Evolutionary conservation across 2,113 vertebrate species (phyloP).

Genomic region (Pterocles burchelli): DNA sequence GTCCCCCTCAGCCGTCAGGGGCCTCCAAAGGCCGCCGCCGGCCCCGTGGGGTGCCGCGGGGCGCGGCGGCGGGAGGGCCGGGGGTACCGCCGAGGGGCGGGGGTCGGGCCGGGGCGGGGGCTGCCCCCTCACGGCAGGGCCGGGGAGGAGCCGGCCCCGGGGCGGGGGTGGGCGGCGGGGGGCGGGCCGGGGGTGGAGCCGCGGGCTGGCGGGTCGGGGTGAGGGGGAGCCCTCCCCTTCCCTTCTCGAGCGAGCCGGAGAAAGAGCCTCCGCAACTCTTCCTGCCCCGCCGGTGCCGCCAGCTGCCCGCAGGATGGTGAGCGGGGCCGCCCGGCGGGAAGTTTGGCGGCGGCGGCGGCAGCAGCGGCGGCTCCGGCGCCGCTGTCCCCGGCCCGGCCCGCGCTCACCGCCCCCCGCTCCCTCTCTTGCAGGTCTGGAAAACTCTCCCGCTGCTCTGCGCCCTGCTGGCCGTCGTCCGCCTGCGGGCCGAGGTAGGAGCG

Average conservation of each 20-base stretch:
- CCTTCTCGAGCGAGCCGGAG: slow-evolving; percentile 23
- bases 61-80: too few species aligned
- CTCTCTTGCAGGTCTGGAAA: slow-evolving; percentile 70
- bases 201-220: slow-evolving; percentile 51
- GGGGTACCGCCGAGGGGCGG: neutral
- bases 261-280: neutral
- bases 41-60: too few species aligned
- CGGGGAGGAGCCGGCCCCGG: neutral
- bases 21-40: too few species aligned
- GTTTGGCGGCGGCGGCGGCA: slow-evolving; percentile 27
- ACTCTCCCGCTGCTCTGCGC: slow-evolving; percentile 64
- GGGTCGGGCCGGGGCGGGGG: slow-evolving; percentile 27
- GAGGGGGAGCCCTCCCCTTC: slow-evolving; percentile 15
- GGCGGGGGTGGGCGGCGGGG: slow-evolving; percentile 22
- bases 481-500: slow-evolving; percentile 70
- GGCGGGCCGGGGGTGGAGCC: slow-evolving; percentile 67
- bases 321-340: neutral
- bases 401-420: neutral
- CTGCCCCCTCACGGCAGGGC: too few species aligned
- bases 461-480: slow-evolving; percentile 64
- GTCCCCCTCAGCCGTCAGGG: too few species aligned
- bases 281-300: neutral
- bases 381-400: neutral
- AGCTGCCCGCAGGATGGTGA: neutral
- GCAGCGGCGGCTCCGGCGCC: neutral